Base-by-base conservation (phyloP, 1,140 invertebrate genomes). In the Drosophila serrata region DNA sequence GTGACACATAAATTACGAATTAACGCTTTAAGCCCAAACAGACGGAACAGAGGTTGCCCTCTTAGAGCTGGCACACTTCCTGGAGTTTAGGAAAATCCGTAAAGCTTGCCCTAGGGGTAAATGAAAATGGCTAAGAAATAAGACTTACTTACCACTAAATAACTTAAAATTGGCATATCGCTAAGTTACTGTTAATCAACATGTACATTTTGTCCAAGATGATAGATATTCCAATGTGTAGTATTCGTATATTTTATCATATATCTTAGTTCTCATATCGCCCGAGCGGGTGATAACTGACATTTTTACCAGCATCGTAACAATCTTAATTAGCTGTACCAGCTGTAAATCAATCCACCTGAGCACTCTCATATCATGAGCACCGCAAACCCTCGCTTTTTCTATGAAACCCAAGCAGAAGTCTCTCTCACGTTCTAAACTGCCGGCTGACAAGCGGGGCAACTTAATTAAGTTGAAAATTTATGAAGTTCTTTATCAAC, bases 1-100 rank as follows among this genome's bases (percentile, higher is more conserved):
- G 85, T 91, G 91, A 92, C 91, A 92, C 91, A 92, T 92, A 92
- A 92, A 92, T 92, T 90, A 92, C 88, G 91, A 91, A 92, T 92
- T 92, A 92, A 92, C 85, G 91, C 91, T 92, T 92, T 90, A 79
- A 92, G 87, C 87, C 75, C 79, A 79, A 87, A 46, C 12, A 62
- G 53, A 24, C n/a, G 49, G 56, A 6, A 27, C 17, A 33, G 39
- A 11, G 35, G 11, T 24, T 56, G 31, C 6, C 33, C 40, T 19
- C 37, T 53, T 46, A 45, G 49, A 65, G 33, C 62, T 59, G 55
- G 40, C 60, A 31, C 53, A 46, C 46, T 60, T 64, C 74, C 43
- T 40, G 42, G 35, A 45, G 49, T 24, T 57, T 74, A 51, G 48
- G 46, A 53, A 53, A 60, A 73, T 56, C 31, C 46, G 15, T 29